Conservation (phyloP, 2,888 invertebrate species). For the Tinea trinotella region DNA sequence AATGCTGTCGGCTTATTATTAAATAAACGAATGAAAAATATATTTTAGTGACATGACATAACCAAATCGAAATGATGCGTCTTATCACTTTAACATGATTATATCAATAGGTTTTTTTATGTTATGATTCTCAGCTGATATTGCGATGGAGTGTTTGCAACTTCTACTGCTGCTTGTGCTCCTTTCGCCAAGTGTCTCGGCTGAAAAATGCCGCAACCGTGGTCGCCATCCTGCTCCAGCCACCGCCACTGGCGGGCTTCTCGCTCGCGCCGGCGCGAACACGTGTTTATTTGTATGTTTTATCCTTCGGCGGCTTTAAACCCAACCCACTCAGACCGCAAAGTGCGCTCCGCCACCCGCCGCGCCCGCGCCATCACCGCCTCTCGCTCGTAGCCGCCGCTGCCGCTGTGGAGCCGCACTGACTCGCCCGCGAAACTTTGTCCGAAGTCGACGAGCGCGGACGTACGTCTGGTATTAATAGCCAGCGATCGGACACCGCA, state of each 20-base stretch:
- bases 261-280: slow-evolving; percentile 76
- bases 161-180: not conserved
- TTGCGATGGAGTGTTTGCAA: not conserved
- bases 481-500: slow-evolving; percentile 37
- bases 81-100: too few relatives aligned
- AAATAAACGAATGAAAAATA: too few relatives aligned
- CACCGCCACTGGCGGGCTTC: slow-evolving; percentile 44
- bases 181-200: not conserved
- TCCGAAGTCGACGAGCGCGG: slow-evolving; percentile 69
- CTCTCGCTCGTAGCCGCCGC: slow-evolving; percentile 62
- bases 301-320: slow-evolving; percentile 77
- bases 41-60: too few relatives aligned
- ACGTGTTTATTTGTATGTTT: slow-evolving; percentile 75
- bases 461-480: slow-evolving; percentile 63
- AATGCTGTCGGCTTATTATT: too few relatives aligned
- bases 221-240: slow-evolving; percentile 55
- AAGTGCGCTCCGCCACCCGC: slow-evolving; percentile 73
- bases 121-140: not conserved
- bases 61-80: too few relatives aligned
- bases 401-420: slow-evolving; percentile 48
- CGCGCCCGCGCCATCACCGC: slow-evolving; percentile 69
- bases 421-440: slow-evolving; percentile 69
- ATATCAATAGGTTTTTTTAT: too few relatives aligned
- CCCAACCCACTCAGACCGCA: slow-evolving; percentile 80
- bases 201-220: slow-evolving; percentile 32